phyloP scores from a whole-genome alignment of 1,140 invertebrate genomes.

The Drosophila lowei region DNA sequence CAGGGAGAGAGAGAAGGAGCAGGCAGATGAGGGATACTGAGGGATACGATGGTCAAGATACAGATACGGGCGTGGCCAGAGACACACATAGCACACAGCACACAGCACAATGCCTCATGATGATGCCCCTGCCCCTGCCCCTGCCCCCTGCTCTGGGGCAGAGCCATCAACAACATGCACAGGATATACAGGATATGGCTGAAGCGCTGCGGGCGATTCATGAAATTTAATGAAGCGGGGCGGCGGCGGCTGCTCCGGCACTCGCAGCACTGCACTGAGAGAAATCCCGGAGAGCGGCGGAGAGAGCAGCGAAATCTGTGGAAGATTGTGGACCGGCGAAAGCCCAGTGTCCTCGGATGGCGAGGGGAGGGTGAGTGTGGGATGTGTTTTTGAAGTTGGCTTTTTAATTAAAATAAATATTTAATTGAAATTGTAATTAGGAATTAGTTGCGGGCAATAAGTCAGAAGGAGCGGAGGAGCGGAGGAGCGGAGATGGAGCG shows the following conservation, averaged over 20 bases:
- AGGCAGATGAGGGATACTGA: neutral
- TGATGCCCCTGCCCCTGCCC: neutral
- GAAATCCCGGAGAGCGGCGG: neutral
- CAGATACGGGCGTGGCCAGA: conserved; percentile 25
- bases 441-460: conserved; percentile 72
- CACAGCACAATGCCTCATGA: conserved; percentile 33
- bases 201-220: conserved; percentile 74
- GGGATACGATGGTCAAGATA: conserved; percentile 41
- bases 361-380: neutral
- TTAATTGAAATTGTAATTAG: conserved; percentile 79
- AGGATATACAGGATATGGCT: conserved; percentile 74
- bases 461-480: conserved; percentile 42
- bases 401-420: conserved; percentile 82
- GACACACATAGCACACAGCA: conserved; percentile 1
- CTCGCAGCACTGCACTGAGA: conserved; percentile 22
- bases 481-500: no score
- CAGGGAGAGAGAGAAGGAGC: conserved; percentile 2
- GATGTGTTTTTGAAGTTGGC: conserved; percentile 73
- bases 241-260: conserved; percentile 34
- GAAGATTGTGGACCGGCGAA: no score
- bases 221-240: conserved; percentile 78
- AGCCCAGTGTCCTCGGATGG: conserved; percentile 10
- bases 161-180: conserved; percentile 74
- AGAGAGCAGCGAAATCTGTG: no score
- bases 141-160: conserved; percentile 43